Conservation (phyloP, 2,888 invertebrate species). For the Lasius platythorax region DNA sequence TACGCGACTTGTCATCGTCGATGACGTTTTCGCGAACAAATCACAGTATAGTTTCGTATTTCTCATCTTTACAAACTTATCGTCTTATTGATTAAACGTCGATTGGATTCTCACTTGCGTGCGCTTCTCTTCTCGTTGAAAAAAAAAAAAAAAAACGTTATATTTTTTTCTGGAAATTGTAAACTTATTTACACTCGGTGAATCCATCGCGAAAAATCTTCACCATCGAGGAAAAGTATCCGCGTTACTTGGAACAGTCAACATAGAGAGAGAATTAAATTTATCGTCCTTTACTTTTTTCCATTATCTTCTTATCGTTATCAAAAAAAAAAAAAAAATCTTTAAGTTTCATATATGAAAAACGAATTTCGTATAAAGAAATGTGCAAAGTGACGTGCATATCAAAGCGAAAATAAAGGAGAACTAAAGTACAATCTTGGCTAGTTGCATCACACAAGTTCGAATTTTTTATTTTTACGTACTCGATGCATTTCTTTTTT, state of each 20-base stretch:
- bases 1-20: background rate
- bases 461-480: background rate
- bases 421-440: background rate
- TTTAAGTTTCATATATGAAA: background rate
- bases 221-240: background rate
- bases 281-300: background rate
- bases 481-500: background rate
- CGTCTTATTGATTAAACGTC: background rate
- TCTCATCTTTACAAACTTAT: background rate
- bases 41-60: background rate
- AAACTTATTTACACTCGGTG: background rate
- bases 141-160: background rate
- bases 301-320: no score
- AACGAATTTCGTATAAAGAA: background rate
- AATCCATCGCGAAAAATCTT: background rate
- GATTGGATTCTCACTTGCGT: background rate
- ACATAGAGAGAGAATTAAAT: background rate
- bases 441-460: background rate
- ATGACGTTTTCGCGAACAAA: background rate
- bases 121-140: background rate
- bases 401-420: background rate
- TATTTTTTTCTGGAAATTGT: background rate
- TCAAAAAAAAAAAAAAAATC: background rate
- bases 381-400: no score
- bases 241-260: background rate